Conservation (phyloP, 2,797 vertebrate genomes). For the Linurgus olivaceus region DNA sequence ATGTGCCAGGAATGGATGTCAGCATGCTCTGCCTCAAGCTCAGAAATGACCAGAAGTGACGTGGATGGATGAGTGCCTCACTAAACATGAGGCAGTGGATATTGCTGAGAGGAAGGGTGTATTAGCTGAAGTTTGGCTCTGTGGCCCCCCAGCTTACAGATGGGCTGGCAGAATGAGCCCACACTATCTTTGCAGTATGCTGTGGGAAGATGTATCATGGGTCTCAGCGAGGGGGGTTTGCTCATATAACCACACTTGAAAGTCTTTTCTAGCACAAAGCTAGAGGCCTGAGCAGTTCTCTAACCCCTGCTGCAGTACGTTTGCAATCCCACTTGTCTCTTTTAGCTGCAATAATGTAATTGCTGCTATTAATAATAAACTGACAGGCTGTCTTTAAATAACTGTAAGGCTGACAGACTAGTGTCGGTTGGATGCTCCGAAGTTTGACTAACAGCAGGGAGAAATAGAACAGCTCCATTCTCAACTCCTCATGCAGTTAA, state of each 20-base stretch:
- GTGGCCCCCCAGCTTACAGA: background rate
- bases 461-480: background rate
- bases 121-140: background rate
- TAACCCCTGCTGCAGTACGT: rapidly evolving
- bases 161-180: background rate
- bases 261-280: background rate
- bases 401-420: background rate
- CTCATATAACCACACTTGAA: background rate
- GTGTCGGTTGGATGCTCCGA: background rate
- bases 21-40: background rate
- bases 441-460: conserved; percentile 6
- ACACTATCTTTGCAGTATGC: background rate
- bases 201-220: background rate
- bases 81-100: background rate
- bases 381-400: conserved; percentile 47
- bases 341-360: conserved; percentile 33
- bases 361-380: conserved; percentile 47
- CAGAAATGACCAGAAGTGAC: background rate
- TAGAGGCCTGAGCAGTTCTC: background rate
- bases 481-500: background rate
- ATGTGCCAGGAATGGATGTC: background rate
- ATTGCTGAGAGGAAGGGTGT: background rate
- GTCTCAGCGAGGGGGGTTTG: background rate
- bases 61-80: background rate
- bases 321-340: conserved; percentile 2